Evolutionary conservation across 1,140 invertebrate genomes (phyloP), one percentile per base, ranked within the genome.

Genomic region (Trichonephila clavipes): DNA sequence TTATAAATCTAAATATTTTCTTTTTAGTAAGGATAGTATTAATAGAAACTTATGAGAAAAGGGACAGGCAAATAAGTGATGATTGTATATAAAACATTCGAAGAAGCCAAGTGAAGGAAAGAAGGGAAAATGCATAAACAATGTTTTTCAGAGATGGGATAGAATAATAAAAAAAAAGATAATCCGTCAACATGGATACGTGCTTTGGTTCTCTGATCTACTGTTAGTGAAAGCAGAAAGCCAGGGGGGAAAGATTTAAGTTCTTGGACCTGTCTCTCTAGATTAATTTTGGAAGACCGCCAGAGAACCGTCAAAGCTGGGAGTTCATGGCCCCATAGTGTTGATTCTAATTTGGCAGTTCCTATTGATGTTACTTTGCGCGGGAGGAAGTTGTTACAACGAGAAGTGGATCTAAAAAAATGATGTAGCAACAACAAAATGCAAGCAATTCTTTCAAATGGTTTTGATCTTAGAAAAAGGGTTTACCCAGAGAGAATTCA

Each of bases 261-360:
- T 77, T 69, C 66, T 69, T 19, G 34, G 72, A 77, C 72, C 72
- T 40, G 72, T 18, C 72, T 58, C n/a, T 64, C 58, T 21, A 5
- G 51, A 58, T 24, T 28, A 89, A 89, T 89, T 51, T 89, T 89
- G 88, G 88, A 89, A 69, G 16, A 28, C 14, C 34, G 88, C 88
- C 88, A 89, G 24, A 88, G 61, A 89, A 24, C 64, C 72, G 88
- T 89, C 87, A 89, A 89, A 66, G n/a, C n/a, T 89, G 44, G 51
- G 66, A 89, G 88, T 89, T 89, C 88, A 77, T 59, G 88, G 88
- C 64, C 66, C 69, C 44, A 24, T 24, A 77, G 88, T 89, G 88
- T 61, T 72, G 69, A n/a, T 89, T 89, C 88, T 72, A 89, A 89
- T 89, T 89, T 89, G 28, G 44, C 62, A 44, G 69, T 61, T 89